phyloP scores from a whole-genome alignment of 1,140 invertebrate genomes.

The Aethina tumida region DNA sequence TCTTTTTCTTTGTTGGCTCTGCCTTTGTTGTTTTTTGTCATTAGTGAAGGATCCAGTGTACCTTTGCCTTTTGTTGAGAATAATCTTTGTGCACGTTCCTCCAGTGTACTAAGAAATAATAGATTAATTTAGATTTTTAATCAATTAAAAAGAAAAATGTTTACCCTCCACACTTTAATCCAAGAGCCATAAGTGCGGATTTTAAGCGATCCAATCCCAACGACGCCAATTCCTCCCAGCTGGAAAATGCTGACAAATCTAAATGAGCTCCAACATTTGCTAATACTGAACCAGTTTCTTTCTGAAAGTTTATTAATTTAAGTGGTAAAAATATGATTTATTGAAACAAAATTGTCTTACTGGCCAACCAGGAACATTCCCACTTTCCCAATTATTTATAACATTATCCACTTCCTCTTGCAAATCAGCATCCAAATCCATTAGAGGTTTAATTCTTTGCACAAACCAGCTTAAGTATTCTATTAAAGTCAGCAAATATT shows the following conservation, averaged over 20 bases:
- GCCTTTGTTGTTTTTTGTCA: constrained; percentile 73
- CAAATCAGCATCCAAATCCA: constrained; percentile 74
- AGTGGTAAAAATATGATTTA: constrained; percentile 7
- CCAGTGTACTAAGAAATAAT: constrained; percentile 59
- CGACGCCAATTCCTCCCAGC: constrained; percentile 95
- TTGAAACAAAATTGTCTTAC: constrained; percentile 37
- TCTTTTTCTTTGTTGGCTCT: constrained; percentile 59
- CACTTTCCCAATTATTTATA: constrained; percentile 77
- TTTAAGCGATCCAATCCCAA: constrained; percentile 95
- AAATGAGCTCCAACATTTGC: constrained; percentile 90
- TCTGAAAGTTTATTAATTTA: constrained; percentile 44
- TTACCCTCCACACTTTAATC: constrained; percentile 94
- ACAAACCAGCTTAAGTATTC: constrained; percentile 86
- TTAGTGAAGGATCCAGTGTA: constrained; percentile 77
- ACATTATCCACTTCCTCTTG: constrained; percentile 74
- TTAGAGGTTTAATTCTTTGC: constrained; percentile 78
- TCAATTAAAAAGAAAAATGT: constrained; percentile 10
- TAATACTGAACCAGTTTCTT: constrained; percentile 89
- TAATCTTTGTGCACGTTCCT: constrained; percentile 91
- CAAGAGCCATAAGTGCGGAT: constrained; percentile 93
- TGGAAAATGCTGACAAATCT: constrained; percentile 92
- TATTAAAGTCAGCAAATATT: constrained; percentile 75
- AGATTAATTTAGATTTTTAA: neutral
- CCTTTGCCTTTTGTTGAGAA: constrained; percentile 94
- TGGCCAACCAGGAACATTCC: constrained; percentile 89